A percentile compares a stretch with the other conserved stretches of the same genome.
Conservation (phyloP, 2,888 invertebrate species). For the Mythimna lalbum region DNA sequence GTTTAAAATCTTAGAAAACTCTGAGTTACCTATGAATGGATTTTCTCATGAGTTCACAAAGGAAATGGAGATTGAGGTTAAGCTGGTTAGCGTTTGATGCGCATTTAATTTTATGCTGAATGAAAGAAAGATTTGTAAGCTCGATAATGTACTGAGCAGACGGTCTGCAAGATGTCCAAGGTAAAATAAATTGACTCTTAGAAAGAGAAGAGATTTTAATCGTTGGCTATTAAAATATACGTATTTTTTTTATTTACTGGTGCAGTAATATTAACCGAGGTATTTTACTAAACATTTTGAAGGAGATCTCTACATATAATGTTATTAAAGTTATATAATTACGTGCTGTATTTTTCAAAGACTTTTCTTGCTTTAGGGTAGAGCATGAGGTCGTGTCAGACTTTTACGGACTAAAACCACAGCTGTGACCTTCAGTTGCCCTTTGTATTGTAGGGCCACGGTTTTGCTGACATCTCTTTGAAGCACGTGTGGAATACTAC, state of each 20-base stretch:
- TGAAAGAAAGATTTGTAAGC: constrained; percentile 39
- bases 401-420: too few species aligned
- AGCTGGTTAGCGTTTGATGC: constrained; percentile 45
- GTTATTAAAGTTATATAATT: too few species aligned
- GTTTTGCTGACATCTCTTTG: too few species aligned
- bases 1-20: constrained; percentile 58
- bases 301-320: not conserved
- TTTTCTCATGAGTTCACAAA: constrained; percentile 54
- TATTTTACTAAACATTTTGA: not conserved
- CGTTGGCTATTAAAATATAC: not conserved
- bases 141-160: constrained; percentile 41
- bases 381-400: too few species aligned
- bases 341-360: too few species aligned
- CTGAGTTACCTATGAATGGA: constrained; percentile 47
- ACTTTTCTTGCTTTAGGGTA: too few species aligned
- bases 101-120: constrained; percentile 53
- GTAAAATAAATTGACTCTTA: constrained; percentile 5
- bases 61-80: constrained; percentile 51
- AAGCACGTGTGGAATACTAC: too few species aligned
- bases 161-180: not conserved
- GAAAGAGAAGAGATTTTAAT: not conserved
- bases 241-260: not conserved
- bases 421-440: too few species aligned
- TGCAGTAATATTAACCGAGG: too few species aligned
- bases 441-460: too few species aligned